Evolutionary conservation across 1,140 invertebrate species (phyloP).

Genomic region (Drosophila mayri): DNA sequence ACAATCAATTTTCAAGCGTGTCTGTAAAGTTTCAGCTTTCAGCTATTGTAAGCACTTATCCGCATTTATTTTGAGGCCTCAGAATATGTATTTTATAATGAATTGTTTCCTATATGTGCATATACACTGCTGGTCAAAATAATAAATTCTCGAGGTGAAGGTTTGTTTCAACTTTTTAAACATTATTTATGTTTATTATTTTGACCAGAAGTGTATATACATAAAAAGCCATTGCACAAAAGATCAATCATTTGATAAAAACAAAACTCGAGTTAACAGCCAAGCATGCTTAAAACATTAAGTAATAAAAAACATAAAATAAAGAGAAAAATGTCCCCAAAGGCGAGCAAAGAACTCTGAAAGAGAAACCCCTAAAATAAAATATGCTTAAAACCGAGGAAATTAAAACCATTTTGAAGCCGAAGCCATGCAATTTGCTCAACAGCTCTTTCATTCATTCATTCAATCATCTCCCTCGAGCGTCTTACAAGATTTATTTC

Average conservation of each 20-base stretch:
- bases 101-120: conserved; percentile 6
- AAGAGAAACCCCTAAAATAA: conserved; percentile 25
- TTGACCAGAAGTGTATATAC: not conserved
- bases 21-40: conserved; percentile 48
- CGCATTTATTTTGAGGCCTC: conserved; percentile 19
- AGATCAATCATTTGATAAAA: conserved; percentile 76
- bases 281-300: conserved; percentile 22
- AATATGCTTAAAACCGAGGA: conserved; percentile 30
- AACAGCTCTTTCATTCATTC: conserved; percentile 11
- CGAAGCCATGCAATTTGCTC: conserved; percentile 19
- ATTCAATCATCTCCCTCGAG: conserved; percentile 29
- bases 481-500: conserved; percentile 25
- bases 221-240: conserved; percentile 44
- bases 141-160: too few species aligned
- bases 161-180: too few species aligned
- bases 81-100: conserved; percentile 26
- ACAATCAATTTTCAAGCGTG: conserved; percentile 63
- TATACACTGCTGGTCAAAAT: not conserved
- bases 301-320: conserved; percentile 26
- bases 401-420: conserved; percentile 30
- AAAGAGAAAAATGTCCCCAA: conserved; percentile 27
- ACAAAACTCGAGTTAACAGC: conserved; percentile 15
- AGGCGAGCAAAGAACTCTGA: conserved; percentile 17
- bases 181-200: too few species aligned
- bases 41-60: conserved; percentile 22